Evolutionary conservation across 1,140 invertebrate genomes (phyloP), one percentile per base, ranked within the genome.

Genomic region (Drosophila repleta): DNA sequence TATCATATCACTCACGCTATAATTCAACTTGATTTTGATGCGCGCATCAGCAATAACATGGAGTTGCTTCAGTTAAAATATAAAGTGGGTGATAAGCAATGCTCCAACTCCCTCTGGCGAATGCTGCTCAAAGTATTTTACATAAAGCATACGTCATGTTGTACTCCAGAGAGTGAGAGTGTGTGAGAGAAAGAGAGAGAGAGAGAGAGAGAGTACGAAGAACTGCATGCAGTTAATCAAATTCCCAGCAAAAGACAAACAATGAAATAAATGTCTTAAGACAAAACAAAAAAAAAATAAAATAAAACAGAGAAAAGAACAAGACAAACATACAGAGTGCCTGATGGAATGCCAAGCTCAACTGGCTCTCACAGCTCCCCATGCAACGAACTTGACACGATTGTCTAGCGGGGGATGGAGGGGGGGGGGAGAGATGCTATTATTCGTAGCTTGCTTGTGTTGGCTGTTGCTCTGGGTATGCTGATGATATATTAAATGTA

Each of bases 401-500:
- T 37, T 58, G 53, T 58, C 53, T 37, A 57, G 26, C 2, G n/a
- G 15, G 1, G 1, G 26, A 6, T 3, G 5, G 8, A 3, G 18
- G 11, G 11, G 13, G 13, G 13, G 13, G n/a, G 24, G 41, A 8
- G 37, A 4, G 37, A 8, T 43, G 39, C 17, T 29, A 11, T 15
- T 43, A 45, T 45, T 21, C 35, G 29, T 20, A 35, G 46, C 10
- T 6, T 45, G 46, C 10, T 6, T 51, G 15, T 29, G 29, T 5
- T 62, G 57, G 29, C 3, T 62, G 57, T 57, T 20, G 58, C 13
- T 3, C n/a, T 53, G 46, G 53, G 45, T 43, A 45, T 62, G 66
- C 74, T 83, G 74, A 74, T 83, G 74, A 74, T 76, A 80, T 84
- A 84, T 85, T 80, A 62, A 85, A 85, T 85, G 79, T 81, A 68